Conservation (phyloP, 30 jellyfish, hydroid and myxozoan species). For the Aurelia sp. region DNA sequence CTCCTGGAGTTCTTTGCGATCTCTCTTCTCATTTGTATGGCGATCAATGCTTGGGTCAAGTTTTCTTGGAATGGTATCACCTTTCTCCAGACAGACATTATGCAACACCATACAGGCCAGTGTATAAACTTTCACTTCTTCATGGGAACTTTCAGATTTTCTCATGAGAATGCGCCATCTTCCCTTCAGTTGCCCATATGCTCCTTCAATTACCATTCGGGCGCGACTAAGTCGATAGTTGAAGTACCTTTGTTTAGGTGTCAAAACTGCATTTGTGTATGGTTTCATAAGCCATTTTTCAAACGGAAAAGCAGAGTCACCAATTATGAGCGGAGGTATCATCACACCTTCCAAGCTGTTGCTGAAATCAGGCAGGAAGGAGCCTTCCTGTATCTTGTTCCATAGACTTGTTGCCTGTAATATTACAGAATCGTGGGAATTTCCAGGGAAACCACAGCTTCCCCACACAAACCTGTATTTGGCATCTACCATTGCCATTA, state of each 20-base stretch:
- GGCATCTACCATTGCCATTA: constrained; percentile 77
- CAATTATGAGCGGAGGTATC: constrained; percentile 57
- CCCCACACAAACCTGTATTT: constrained; percentile 73
- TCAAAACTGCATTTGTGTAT: constrained; percentile 52
- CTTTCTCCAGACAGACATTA: constrained; percentile 25
- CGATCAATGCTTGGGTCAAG: constrained; percentile 1
- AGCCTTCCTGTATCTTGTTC: constrained; percentile 34
- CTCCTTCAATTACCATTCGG: constrained; percentile 58
- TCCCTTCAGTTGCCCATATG: constrained; percentile 44
- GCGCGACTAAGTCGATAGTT: constrained; percentile 70
- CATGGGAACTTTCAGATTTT: constrained; percentile 28
- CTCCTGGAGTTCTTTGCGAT: background rate
- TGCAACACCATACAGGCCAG: constrained; percentile 62
- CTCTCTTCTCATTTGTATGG: constrained; percentile 2
- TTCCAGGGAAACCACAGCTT: constrained; percentile 77
- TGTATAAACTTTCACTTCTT: constrained; percentile 4
- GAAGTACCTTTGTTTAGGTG: constrained; percentile 45
- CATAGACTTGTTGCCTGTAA: constrained; percentile 71
- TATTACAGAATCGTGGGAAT: constrained; percentile 48
- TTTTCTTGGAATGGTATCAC: constrained; percentile 8
- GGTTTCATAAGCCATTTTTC: constrained; percentile 51
- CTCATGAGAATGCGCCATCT: constrained; percentile 31
- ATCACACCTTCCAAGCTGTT: background rate
- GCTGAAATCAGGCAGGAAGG: constrained; percentile 34
- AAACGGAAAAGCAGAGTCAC: constrained; percentile 61